These are phyloP conservation scores for Bombus polaris DNA, from an alignment of 1,140 invertebrate genomes.

Conservation along the genomic window DNA sequence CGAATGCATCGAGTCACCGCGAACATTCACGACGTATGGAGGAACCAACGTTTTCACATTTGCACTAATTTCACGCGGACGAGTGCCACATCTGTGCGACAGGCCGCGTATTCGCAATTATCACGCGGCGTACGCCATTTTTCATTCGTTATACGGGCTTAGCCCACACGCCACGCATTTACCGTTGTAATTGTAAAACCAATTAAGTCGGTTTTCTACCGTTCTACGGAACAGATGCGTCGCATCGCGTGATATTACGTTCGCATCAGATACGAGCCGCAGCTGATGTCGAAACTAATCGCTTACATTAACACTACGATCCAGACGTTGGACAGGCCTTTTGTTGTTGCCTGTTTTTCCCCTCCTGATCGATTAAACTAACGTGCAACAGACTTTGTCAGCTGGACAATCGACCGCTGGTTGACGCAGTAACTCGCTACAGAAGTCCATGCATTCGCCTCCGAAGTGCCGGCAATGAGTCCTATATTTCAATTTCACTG, in stretches of 20 bases:
- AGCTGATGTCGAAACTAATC: slow-evolving; percentile 9
- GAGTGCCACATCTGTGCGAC: background rate
- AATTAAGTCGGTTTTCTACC: slow-evolving; percentile 37
- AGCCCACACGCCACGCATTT: background rate
- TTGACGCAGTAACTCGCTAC: background rate
- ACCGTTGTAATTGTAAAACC: slow-evolving; percentile 47
- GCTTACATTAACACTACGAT: slow-evolving; percentile 18
- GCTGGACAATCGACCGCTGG: slow-evolving; percentile 63
- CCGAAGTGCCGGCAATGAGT: slow-evolving; percentile 70
- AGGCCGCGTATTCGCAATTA: background rate
- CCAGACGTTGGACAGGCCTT: background rate
- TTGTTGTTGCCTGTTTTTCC: background rate
- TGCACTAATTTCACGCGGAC: slow-evolving; percentile 13
- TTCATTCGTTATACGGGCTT: background rate
- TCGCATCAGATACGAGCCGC: background rate
- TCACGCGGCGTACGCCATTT: background rate
- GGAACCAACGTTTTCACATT: slow-evolving; percentile 13
- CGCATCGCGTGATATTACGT: background rate
- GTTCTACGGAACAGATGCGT: slow-evolving; percentile 1
- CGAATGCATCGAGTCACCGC: background rate
- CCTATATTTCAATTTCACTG: slow-evolving; percentile 71
- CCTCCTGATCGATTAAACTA: slow-evolving; percentile 63
- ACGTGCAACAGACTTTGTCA: slow-evolving; percentile 68
- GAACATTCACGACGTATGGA: background rate
- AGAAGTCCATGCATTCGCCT: slow-evolving; percentile 69